Conservation (phyloP, 1,140 invertebrate genomes). For the Aphelenchoides fujianensis region DNA sequence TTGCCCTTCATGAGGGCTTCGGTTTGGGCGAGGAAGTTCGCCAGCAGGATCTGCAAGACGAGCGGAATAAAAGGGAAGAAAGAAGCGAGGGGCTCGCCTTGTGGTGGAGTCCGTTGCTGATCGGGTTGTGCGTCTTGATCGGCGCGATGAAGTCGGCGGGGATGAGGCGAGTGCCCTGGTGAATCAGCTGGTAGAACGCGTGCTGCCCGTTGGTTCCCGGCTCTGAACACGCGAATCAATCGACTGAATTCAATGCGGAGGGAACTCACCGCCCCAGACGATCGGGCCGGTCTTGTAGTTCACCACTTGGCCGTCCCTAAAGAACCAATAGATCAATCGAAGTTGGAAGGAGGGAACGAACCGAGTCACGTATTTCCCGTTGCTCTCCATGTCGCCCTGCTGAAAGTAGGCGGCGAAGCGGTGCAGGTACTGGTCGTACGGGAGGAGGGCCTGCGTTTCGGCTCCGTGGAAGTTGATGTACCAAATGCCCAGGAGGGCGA, state of each 20-base stretch:
- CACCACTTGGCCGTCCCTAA: conserved; percentile 73
- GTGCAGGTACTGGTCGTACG: conserved; percentile 97
- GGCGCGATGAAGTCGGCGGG: conserved; percentile 96
- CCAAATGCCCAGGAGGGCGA: conserved; percentile 91
- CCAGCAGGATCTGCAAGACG: conserved; percentile 73
- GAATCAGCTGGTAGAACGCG: conserved; percentile 93
- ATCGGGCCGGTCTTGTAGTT: conserved; percentile 83
- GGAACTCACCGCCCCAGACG: conserved; percentile 72
- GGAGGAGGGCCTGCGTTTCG: conserved; percentile 90
- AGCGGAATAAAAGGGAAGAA: conserved; percentile 10
- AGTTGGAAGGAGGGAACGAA: conserved; percentile 20
- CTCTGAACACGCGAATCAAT: conserved; percentile 67
- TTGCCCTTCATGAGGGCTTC: conserved; percentile 94
- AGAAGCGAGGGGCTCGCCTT: conserved; percentile 64
- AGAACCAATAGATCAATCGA: conserved; percentile 67
- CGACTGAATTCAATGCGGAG: neutral
- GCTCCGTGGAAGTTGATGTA: conserved; percentile 90
- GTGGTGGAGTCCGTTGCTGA: conserved; percentile 73
- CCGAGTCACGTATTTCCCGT: conserved; percentile 79
- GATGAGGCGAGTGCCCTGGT: conserved; percentile 82
- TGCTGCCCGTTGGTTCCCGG: conserved; percentile 99
- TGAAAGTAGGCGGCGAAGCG: conserved; percentile 99
- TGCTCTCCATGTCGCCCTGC: conserved; percentile 99
- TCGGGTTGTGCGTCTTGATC: conserved; percentile 85
- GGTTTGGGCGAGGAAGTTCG: conserved; percentile 97